Evolutionary conservation across 2,888 invertebrate species (phyloP).

Genomic region (Andrena dorsata): DNA sequence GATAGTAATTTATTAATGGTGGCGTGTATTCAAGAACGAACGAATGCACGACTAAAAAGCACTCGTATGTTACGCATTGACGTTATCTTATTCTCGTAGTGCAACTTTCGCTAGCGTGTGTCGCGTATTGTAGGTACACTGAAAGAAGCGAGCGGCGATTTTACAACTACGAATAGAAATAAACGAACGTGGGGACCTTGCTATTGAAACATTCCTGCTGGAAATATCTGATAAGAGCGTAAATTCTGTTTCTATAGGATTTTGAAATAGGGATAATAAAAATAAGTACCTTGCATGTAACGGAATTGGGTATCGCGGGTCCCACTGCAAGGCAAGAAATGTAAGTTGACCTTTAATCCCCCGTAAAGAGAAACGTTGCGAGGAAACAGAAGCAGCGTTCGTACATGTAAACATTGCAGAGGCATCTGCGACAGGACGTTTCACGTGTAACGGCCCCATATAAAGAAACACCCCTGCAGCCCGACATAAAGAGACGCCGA

Average conservation of each 20-base stretch:
- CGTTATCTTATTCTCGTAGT: slow-evolving; percentile 32
- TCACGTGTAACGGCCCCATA: slow-evolving; percentile 9
- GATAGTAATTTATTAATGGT: slow-evolving; percentile 48
- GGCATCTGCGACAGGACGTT: slow-evolving; percentile 26
- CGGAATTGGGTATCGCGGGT: background rate
- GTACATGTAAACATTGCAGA: background rate
- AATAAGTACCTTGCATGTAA: background rate
- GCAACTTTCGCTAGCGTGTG: background rate
- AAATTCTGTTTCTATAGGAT: background rate
- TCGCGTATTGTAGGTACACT: slow-evolving; percentile 1
- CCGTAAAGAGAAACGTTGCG: slow-evolving; percentile 10
- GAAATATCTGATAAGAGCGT: too few relatives aligned
- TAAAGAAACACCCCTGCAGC: slow-evolving; percentile 14
- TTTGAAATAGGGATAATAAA: background rate
- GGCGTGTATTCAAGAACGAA: slow-evolving; percentile 22
- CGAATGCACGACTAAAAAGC: slow-evolving; percentile 16
- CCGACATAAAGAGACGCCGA: slow-evolving; percentile 14
- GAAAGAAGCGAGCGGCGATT: background rate
- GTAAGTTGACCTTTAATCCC: slow-evolving; percentile 17
- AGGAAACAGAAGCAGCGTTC: background rate
- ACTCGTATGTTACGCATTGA: slow-evolving; percentile 39
- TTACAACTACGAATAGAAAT: background rate
- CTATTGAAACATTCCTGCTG: background rate
- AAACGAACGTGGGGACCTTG: background rate
- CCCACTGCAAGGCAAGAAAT: background rate